Percentiles rank a stretch among this genome's conserved stretches.
Conservation (phyloP, 2,113 vertebrate species). For the Epinephelus lanceolatus region DNA sequence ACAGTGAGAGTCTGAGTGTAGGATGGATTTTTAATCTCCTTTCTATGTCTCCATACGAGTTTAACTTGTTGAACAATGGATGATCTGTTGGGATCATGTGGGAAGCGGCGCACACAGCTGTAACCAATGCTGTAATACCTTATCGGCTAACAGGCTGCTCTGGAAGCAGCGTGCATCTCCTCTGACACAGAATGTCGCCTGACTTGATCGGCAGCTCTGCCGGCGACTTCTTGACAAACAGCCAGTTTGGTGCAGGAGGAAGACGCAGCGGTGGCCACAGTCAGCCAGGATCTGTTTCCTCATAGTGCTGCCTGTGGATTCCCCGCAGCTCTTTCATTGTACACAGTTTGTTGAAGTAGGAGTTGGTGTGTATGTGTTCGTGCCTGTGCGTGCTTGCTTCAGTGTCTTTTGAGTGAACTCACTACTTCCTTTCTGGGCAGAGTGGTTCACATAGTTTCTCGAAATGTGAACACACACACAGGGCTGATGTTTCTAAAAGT, state of each 20-base stretch:
- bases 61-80: conserved; percentile 53
- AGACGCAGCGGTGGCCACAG: neutral
- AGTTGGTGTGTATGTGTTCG: conserved; percentile 8
- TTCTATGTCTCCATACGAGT: conserved; percentile 29
- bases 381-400: conserved; percentile 15
- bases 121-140: conserved; percentile 45
- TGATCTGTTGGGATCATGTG: conserved; percentile 59
- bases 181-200: conserved; percentile 54
- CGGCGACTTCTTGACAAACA: conserved; percentile 13
- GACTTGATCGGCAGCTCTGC: conserved; percentile 60
- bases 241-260: conserved; percentile 14
- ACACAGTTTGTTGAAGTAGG: conserved; percentile 37
- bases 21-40: conserved; percentile 14
- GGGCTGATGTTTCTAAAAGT: conserved; percentile 26
- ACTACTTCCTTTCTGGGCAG: conserved; percentile 34
- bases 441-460: conserved; percentile 45
- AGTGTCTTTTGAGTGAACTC: conserved; percentile 13
- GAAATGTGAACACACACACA: conserved; percentile 12
- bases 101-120: conserved; percentile 46
- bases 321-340: neutral
- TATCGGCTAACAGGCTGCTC: conserved; percentile 4
- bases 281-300: conserved; percentile 55
- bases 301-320: conserved; percentile 42
- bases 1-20: neutral
- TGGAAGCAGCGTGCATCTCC: conserved; percentile 27